Base-by-base conservation (phyloP, 1,140 invertebrate species). In the Drosophila sproati region DNA sequence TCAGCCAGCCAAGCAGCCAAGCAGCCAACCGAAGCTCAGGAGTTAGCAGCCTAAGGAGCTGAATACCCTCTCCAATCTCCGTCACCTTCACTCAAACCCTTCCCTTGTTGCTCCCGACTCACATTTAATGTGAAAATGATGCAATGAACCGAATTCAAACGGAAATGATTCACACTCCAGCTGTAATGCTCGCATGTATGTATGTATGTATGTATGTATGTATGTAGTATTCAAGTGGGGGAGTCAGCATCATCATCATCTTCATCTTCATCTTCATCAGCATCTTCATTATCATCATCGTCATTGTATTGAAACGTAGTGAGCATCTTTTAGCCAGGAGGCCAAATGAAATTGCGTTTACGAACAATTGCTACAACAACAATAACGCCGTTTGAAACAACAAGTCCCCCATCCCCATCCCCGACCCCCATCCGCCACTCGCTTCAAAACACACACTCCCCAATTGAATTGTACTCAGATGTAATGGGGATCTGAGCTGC, bases 71-170 rank as follows among this genome's bases (percentile, higher is more conserved):
- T 31, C 54, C 43, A 20, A 20, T 61, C n/a, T 29, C 29, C 20
- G 20, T 10, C 32, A 32, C 45, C 8, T 47, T 12, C 31, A 7
- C 7, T 50, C 28, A 34, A 34, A 4, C 39, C 8, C n/a, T 34
- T 4, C 28, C 62, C 12, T 55, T 48, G 62, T 37, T 80, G 45
- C 39, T n/a, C 48, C 20, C 62, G 35, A 12, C 10, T 71, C 32
- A 56, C 70, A 41, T 54, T 88, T 88, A 88, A 88, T 88, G 85
- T 89, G 77, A 89, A 89, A 88, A 88, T 88, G 80, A 88, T 88
- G 85, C 85, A 88, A 88, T 88, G 85, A 88, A 88, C 80, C 85
- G 89, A 88, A 88, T 88, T 85, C 85, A 66, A 88, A 85, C 85
- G 85, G 85, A 88, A 88, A 89, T 88, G 85, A 88, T 88, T 88